phyloP scores from a whole-genome alignment of 2,797 vertebrate species.

The Morelia viridis region DNA sequence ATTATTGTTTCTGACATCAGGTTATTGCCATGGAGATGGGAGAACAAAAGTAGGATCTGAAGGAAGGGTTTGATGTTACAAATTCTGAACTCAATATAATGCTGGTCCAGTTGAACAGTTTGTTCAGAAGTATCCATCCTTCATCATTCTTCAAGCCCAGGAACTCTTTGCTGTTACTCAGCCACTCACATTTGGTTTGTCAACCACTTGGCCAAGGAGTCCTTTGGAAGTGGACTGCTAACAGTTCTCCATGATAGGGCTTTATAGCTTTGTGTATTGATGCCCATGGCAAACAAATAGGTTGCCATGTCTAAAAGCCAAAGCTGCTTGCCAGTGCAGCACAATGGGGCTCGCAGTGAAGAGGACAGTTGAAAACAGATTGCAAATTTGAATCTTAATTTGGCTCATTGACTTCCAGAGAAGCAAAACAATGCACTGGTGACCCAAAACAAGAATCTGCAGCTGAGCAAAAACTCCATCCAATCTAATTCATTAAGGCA shows the following conservation, averaged over 20 bases:
- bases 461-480: constrained; percentile 15
- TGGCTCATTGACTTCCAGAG: constrained; percentile 15
- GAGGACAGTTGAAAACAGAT: constrained; percentile 21
- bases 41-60: not conserved
- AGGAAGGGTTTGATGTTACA: not conserved
- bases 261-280: not conserved
- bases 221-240: not conserved
- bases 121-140: not conserved
- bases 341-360: not conserved
- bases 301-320: not conserved
- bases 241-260: not conserved
- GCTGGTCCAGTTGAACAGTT: not conserved
- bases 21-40: not conserved
- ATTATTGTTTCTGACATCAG: not conserved
- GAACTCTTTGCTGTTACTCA: not conserved
- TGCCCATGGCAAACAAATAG: not conserved
- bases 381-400: constrained; percentile 23
- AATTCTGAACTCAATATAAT: not conserved
- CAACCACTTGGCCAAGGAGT: not conserved
- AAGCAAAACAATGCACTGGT: not conserved
- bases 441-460: constrained; percentile 3
- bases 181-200: not conserved
- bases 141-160: not conserved
- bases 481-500: constrained; percentile 11
- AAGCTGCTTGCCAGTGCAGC: constrained; percentile 3